phyloP scores from a whole-genome alignment of 2,888 invertebrate species.

The Tipula confusa region DNA sequence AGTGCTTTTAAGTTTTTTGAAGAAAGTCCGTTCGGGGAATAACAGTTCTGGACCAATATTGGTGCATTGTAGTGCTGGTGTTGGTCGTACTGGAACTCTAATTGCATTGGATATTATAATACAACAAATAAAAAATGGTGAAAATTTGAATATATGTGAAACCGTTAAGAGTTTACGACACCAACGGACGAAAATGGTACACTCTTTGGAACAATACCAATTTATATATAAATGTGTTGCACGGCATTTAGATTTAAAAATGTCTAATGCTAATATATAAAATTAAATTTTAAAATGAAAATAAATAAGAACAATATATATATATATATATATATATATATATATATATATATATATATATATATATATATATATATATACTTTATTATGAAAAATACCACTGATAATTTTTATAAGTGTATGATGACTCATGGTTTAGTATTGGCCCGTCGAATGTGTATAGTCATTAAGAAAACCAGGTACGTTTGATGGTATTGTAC shows the following conservation, averaged over 20 bases:
- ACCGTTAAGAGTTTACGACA: constrained; percentile 63
- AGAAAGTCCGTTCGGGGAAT: constrained; percentile 45
- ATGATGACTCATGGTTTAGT: too few species aligned
- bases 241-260: background rate
- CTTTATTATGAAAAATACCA: too few species aligned
- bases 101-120: constrained; percentile 67
- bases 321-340: too few species aligned
- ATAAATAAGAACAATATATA: too few species aligned
- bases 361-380: too few species aligned
- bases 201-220: constrained; percentile 57
- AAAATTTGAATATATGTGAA: constrained; percentile 61
- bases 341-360: too few species aligned
- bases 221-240: constrained; percentile 41
- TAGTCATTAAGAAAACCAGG: too few species aligned
- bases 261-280: too few species aligned
- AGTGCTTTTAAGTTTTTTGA: constrained; percentile 58
- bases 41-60: constrained; percentile 56
- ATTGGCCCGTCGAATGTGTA: too few species aligned
- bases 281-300: too few species aligned
- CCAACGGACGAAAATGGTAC: constrained; percentile 70
- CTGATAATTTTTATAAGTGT: too few species aligned
- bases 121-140: constrained; percentile 58
- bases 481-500: too few species aligned
- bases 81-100: constrained; percentile 71
- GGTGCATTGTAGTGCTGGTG: constrained; percentile 61